Percentiles rank a stretch among this genome's conserved stretches.
These are phyloP conservation scores for Clarias platycephalus DNA, from an alignment of 2,797 vertebrate genomes.

Conservation along the genomic window DNA sequence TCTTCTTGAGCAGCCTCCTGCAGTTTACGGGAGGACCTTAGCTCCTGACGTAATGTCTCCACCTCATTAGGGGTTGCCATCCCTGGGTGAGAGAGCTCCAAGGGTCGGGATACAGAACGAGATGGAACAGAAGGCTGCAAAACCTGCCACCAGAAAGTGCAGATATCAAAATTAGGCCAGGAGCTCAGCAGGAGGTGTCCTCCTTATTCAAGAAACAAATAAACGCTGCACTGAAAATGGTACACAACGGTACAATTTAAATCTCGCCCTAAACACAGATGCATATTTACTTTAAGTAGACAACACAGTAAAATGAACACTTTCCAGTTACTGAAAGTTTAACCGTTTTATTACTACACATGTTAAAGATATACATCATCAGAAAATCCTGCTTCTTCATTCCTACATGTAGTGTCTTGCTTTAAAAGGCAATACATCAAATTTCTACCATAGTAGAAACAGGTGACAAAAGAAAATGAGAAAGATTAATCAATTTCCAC, in stretches of 20 bases:
- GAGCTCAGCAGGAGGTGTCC: constrained; percentile 5
- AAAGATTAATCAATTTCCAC: not conserved
- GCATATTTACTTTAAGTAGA: not conserved
- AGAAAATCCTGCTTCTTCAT: not conserved
- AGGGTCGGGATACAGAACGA: constrained; percentile 78
- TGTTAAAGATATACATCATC: not conserved
- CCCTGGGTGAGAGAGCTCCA: constrained; percentile 72
- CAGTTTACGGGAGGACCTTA: constrained; percentile 64
- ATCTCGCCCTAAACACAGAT: constrained; percentile 11
- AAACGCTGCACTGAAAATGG: too few relatives aligned
- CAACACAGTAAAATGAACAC: constrained; percentile 2
- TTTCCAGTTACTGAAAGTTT: not conserved
- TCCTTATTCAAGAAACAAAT: not conserved
- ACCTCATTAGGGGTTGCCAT: constrained; percentile 64
- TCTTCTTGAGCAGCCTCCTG: constrained; percentile 74
- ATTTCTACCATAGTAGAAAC: not conserved
- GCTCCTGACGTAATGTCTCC: constrained; percentile 73
- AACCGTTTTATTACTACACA: not conserved
- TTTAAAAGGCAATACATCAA: not conserved
- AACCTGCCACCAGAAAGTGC: constrained; percentile 57
- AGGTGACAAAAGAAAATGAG: not conserved
- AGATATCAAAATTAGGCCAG: not conserved
- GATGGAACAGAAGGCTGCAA: constrained; percentile 67
- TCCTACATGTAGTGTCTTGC: not conserved
- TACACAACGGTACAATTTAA: too few relatives aligned